Evolutionary conservation across 2,113 vertebrate genomes (phyloP), one percentile per base, ranked within the genome.

Genomic region (Scopus umbretta): DNA sequence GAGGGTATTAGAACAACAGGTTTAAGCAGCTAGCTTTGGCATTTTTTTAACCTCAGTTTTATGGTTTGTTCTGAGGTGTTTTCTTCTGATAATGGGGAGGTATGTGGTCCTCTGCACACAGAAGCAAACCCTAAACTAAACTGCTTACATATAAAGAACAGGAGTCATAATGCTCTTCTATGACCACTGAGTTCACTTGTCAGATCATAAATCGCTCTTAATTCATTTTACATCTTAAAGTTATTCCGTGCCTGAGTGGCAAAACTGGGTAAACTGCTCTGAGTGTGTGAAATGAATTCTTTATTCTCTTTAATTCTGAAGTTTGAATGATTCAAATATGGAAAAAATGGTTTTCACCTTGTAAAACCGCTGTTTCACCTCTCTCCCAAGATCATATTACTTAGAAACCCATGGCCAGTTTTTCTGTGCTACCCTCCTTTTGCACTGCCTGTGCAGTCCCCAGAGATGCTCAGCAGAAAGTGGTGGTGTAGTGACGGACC

Each of bases 401-500:
- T 74, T 59, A 42, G 13, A 53, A 90, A 42, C 3, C 10, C 7
- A 3, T 30, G n/a, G 10, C 12, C 63, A 16, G 16, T 16, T 55
- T 78, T 91, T n/a, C 11, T 80, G 34, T 59, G 49, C 14, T 38
- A 2, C 21, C 18, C 25, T 59, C 26, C n/a, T 63, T 50, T 45
- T 30, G 26, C 23, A 8, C 29, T 58, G 58, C 32, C 81, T 40
- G 25, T 58, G 53, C 34, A 5, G 45, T 34, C 18, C 34, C 43
- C 22, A 1, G 23, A 26, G 43, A 11, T 11, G 32, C 27, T 53
- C 15, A 5, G 55, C 23, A 67, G 56, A 50, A 42, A 67, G 66
- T 2, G 2, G 5, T 6, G 11, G 11, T 12, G 50, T 21, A 23
- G 59, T 29, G 38, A n/a, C 0, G 1, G 61, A 53, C 20, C 47